Evolutionary conservation across 2,797 vertebrate genomes (phyloP).

Genomic region (Mionectes olivaceus): DNA sequence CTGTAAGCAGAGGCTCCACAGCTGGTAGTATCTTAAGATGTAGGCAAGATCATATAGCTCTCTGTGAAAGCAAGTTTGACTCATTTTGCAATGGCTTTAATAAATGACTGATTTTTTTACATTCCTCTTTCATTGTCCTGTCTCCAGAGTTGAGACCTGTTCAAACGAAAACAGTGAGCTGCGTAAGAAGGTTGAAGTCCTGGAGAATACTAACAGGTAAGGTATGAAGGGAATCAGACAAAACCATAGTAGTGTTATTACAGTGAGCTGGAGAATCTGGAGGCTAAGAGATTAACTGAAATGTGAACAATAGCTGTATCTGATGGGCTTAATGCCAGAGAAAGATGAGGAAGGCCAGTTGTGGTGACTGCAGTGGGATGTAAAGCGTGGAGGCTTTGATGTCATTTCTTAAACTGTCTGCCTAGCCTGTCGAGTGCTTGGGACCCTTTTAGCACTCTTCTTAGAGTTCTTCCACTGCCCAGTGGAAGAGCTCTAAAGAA

Average conservation of each 20-base stretch:
- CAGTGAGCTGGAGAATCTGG: neutral
- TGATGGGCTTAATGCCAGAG: neutral
- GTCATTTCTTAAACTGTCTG: neutral
- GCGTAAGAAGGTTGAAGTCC: constrained; percentile 93
- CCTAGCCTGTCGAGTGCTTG: neutral
- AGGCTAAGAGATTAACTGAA: neutral
- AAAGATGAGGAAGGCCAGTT: neutral
- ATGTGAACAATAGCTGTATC: neutral
- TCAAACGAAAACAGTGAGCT: constrained; percentile 96
- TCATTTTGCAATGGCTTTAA: neutral
- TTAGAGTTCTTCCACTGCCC: neutral
- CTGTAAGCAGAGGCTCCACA: neutral
- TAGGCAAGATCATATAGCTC: neutral
- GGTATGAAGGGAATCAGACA: neutral
- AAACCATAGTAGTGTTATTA: fast-evolving
- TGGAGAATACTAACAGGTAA: constrained; percentile 96
- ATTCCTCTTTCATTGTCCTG: neutral
- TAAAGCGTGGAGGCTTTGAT: neutral
- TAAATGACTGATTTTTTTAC: neutral
- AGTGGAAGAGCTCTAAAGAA: neutral
- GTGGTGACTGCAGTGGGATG: neutral
- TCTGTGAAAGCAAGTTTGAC: neutral
- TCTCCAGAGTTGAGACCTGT: constrained; percentile 93
- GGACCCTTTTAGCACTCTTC: neutral
- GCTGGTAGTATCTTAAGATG: neutral